Base-by-base conservation (phyloP, 2,797 vertebrate species). In the Hafferia zeledoni region DNA sequence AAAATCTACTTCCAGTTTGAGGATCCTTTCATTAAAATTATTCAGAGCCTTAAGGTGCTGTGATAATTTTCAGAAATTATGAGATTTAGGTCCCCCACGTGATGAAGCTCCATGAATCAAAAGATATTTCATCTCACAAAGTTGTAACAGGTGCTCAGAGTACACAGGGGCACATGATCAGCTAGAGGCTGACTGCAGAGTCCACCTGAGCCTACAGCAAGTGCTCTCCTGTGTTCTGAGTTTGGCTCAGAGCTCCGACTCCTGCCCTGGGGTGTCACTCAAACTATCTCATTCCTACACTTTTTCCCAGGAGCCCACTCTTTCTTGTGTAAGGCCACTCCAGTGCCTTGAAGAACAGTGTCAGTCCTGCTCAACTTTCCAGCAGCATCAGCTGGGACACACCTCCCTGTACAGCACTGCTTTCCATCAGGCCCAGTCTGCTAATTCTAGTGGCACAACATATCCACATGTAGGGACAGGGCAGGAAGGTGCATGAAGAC, bases 321-420 rank as follows among this genome's bases (percentile, higher is more conserved):
- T 41, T 77, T 12, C 23, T 43, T 44, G 28, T 46, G 28, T 5
- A 76, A 87, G 15, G 23, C 15, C 46, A 55, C 35, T 19, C 31
- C 64, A 52, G 33, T 2, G 0, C 43, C 74, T 24, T 30, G 35
- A 47, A 81, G 35, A 67, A 27, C 9, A 61, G 27, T 43, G 81
- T 63, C 33, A 53, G 17, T 11, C 23, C 55, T 30, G 24, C 41
- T 6, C 57, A 56, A 9, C n/a, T 77, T 50, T 72, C 23, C 64
- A 46, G 56, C 59, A 70, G 55, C 37, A 33, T 3, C 4, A 3
- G 37, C 55, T 57, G 12, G 35, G 33, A 70, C 13, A 49, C 22
- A 56, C 22, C 19, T 0, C 49, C 17, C 27, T 13, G 17, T 1
- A 19, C 3, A 67, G 22, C 8, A 2, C 18, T 23, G 39, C 35